Evolutionary conservation across 1,140 invertebrate genomes (phyloP), one percentile per base, ranked within the genome.

Genomic region (Heterodera carotae): DNA sequence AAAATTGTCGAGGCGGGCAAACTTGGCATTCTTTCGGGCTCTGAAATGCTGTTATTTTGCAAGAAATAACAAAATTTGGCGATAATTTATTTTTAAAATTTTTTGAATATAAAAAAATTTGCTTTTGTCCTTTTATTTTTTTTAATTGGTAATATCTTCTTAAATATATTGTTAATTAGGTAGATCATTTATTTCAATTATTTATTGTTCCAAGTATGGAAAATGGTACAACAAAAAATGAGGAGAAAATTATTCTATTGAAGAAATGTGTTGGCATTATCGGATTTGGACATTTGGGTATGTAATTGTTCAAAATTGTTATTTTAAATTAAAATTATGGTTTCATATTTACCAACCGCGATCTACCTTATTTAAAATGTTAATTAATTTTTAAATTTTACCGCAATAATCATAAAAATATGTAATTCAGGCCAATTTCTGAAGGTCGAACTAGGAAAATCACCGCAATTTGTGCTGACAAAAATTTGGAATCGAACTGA

Each of bases 401-500:
- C n/a, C n/a, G n/a, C n/a, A n/a, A n/a, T n/a, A n/a, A n/a, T n/a
- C n/a, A n/a, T n/a, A n/a, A n/a, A n/a, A n/a, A n/a, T n/a, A 31
- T 15, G 36, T 29, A 64, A 83, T 74, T 34, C 64, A 90, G 90
- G 90, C 29, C 84, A 90, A 82, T 90, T 88, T 82, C 85, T 91
- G 12, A 86, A 88, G 31, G 76, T 89, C 27, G 82, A 89, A 36
- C 83, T 90, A 43, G 70, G 74, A 69, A 79, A 87, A 53, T 71
- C 80, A 43, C 74, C 78, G 43, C 76, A 89, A 43, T 83, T 90
- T 43, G 85, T 89, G 76, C 78, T 91, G 4, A 88, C 87, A 3
- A 90, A 90, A 82, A 89, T 91, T 5, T 91, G 91, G 91, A 91
- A 91, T 77, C 81, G 91, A 72, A 90, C 88, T 15, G 53, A 78